Evolutionary conservation across 35 echinoderm and acorn worm genomes (phyloP), one percentile per base, ranked within the genome.

Genomic region (Holothuria glaberrima): DNA sequence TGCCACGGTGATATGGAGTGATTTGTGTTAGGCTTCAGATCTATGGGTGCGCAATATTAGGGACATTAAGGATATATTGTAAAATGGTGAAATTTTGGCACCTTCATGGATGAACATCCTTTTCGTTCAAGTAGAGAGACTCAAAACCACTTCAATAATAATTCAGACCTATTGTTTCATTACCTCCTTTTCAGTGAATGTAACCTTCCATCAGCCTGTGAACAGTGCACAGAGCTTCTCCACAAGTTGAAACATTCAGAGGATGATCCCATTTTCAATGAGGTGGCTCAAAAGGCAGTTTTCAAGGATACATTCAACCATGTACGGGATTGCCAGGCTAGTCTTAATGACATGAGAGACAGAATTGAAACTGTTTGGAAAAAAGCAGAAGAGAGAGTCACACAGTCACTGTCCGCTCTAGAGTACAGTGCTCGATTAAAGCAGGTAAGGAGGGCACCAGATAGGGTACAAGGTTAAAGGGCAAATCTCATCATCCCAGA

Each of bases 211-310:
- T 59, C 77, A 72, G 68, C 91, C 0, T 75, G 61, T 4, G 73
- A 87, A 60, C 56, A 89, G 20, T 95, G 94, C 57, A 86, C 71
- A 25, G 84, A 87, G 12, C 63, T 95, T 28, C 35, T 88, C 4
- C 34, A 66, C 7, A 77, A 85, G 44, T 77, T 95, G 30, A 86
- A 48, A 19, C 65, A 89, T 30, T 88, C 89, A 26, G 94, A 92
- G 30, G 90, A 95, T 58, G 89, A 95, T 44, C 48, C 85, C 17
- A 46, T 95, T 21, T 92, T 95, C 52, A 64, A 41, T 29, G 61
- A 68, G 48, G 75, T 95, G 45, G 94, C 90, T 30, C 90, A 91
- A 48, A 95, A 95, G 83, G 68, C 94, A 14, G 66, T 92, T 22
- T 95, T 88, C 44, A 50, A 68, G 77, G 90, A 92, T 14, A 89